Conservation (phyloP, 2,888 invertebrate genomes). For the Chelonus formosanus region DNA sequence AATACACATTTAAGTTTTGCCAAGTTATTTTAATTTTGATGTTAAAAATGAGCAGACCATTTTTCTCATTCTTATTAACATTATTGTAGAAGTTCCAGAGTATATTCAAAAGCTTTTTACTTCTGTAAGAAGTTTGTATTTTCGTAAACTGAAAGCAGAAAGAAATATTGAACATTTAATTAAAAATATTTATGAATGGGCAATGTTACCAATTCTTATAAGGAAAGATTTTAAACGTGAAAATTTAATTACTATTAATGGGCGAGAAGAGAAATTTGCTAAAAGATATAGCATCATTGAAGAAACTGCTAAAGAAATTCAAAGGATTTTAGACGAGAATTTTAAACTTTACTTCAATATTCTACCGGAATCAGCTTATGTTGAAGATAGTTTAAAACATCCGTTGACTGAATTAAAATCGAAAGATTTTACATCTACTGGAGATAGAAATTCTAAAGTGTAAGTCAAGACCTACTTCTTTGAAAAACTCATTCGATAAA, state of each 20-base stretch:
- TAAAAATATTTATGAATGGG: constrained; percentile 75
- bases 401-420: not conserved
- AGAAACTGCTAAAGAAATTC: constrained; percentile 69
- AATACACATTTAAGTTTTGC: not conserved
- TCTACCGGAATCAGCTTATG: constrained; percentile 63
- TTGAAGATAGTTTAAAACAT: constrained; percentile 44
- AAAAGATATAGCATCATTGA: constrained; percentile 67
- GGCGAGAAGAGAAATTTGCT: constrained; percentile 68
- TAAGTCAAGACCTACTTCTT: no score
- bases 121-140: constrained; percentile 76
- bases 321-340: constrained; percentile 71
- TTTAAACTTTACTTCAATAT: constrained; percentile 77
- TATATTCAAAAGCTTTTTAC: constrained; percentile 76
- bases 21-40: not conserved
- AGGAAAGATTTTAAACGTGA: constrained; percentile 75
- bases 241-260: constrained; percentile 69
- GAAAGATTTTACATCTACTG: not conserved
- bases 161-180: constrained; percentile 71
- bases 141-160: constrained; percentile 74
- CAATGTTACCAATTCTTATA: constrained; percentile 77
- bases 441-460: constrained; percentile 12
- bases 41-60: not conserved
- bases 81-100: constrained; percentile 71
- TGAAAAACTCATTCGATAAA: no score
- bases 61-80: not conserved